phyloP scores from a whole-genome alignment of 1,140 invertebrate genomes.

The Hyphantria cunea region DNA sequence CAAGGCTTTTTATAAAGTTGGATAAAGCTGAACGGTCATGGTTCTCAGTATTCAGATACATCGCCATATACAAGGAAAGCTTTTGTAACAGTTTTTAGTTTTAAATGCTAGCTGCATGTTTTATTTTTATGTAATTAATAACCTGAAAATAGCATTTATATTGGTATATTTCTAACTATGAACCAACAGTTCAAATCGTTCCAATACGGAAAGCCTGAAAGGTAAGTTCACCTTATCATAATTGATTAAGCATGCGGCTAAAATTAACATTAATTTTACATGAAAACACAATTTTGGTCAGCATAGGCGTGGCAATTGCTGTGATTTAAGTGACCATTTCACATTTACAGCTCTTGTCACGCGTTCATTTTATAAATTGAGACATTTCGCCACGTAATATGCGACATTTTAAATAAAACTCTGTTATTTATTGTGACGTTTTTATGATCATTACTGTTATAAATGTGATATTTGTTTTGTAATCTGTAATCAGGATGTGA shows the following conservation, averaged over 20 bases:
- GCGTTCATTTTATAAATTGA: constrained; percentile 57
- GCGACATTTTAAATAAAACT: constrained; percentile 39
- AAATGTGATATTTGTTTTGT: constrained; percentile 21
- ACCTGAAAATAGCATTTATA: too few species aligned
- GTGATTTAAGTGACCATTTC: constrained; percentile 62
- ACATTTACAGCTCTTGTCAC: constrained; percentile 60
- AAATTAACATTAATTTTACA: constrained; percentile 47
- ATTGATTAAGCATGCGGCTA: constrained; percentile 36
- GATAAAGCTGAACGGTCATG: neutral
- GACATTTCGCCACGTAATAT: constrained; percentile 51
- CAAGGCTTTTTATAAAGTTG: too few species aligned
- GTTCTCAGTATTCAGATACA: too few species aligned
- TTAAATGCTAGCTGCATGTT: neutral
- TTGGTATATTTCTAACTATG: too few species aligned
- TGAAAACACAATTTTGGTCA: constrained; percentile 54
- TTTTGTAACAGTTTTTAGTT: too few species aligned
- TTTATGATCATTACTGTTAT: constrained; percentile 32
- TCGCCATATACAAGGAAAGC: too few species aligned
- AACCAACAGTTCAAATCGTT: too few species aligned
- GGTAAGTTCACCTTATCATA: constrained; percentile 31
- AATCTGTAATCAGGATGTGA: neutral
- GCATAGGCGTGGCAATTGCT: constrained; percentile 45
- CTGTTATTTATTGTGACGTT: constrained; percentile 31
- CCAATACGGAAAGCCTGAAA: neutral
- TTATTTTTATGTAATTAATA: too few species aligned